These are phyloP conservation scores for Acleris laterana DNA, from an alignment of 2,888 invertebrate genomes.

Conservation along the genomic window DNA sequence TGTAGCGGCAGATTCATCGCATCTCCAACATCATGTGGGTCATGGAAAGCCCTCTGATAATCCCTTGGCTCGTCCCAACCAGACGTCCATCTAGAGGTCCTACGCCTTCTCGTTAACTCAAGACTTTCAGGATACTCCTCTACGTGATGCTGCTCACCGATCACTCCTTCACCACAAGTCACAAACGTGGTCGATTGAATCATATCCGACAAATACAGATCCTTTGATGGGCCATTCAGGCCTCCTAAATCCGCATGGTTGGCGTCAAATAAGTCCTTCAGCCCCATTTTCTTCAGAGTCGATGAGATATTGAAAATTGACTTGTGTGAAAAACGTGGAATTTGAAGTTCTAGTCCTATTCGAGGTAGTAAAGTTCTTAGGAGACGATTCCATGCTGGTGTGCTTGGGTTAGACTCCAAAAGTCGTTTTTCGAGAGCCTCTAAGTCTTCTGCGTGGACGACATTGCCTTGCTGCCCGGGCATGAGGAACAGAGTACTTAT, in stretches of 20 bases:
- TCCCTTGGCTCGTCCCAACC: slow-evolving; percentile 85
- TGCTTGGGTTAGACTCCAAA: slow-evolving; percentile 86
- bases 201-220: slow-evolving; percentile 93
- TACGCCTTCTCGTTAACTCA: slow-evolving; percentile 60
- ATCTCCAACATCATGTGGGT: slow-evolving; percentile 83
- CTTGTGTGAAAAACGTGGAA: slow-evolving; percentile 92
- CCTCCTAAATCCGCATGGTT: slow-evolving; percentile 92
- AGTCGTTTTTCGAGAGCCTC: slow-evolving; percentile 89
- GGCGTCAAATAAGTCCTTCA: slow-evolving; percentile 90
- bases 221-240: slow-evolving; percentile 91
- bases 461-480: slow-evolving; percentile 93
- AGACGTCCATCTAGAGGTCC: slow-evolving; percentile 76
- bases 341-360: slow-evolving; percentile 91
- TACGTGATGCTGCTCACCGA: slow-evolving; percentile 90
- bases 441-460: slow-evolving; percentile 91
- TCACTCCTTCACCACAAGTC: slow-evolving; percentile 90
- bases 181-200: slow-evolving; percentile 93
- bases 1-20: slow-evolving; percentile 87
- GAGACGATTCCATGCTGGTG: slow-evolving; percentile 89
- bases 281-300: slow-evolving; percentile 91
- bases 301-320: slow-evolving; percentile 92
- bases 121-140: slow-evolving; percentile 92
- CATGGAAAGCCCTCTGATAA: slow-evolving; percentile 88
- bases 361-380: slow-evolving; percentile 90
- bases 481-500: slow-evolving; percentile 92